Conservation (phyloP, 2,888 invertebrate genomes). For the Agrilus biguttatus region DNA sequence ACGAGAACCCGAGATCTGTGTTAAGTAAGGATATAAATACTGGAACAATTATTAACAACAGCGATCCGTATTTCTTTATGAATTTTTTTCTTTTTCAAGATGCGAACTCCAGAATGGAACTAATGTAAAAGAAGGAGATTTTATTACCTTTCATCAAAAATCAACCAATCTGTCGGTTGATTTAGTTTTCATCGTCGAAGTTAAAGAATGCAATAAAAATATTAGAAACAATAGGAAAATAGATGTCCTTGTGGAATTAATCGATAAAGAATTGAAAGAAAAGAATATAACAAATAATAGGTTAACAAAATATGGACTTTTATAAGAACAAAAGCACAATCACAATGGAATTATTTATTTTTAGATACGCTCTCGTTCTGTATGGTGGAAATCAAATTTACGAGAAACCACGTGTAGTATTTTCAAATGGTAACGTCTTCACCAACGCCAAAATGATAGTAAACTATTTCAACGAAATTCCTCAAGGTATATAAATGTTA, state of each 20-base stretch:
- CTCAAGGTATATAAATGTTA: constrained; percentile 37
- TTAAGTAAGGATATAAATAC: constrained; percentile 42
- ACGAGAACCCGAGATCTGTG: constrained; percentile 66
- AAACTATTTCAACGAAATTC: constrained; percentile 54
- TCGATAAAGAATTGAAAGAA: constrained; percentile 54
- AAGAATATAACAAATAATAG: constrained; percentile 50
- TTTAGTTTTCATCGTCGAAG: constrained; percentile 79
- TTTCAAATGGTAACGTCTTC: constrained; percentile 40
- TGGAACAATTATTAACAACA: background rate
- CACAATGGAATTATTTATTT: constrained; percentile 10
- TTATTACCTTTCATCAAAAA: constrained; percentile 45
- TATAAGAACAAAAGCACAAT: constrained; percentile 6
- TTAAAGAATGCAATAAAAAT: constrained; percentile 66
- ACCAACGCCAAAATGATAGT: constrained; percentile 43
- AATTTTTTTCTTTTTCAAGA: constrained; percentile 28
- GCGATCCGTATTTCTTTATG: too few species aligned
- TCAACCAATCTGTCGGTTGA: constrained; percentile 58
- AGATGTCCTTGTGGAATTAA: constrained; percentile 47
- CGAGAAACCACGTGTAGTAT: constrained; percentile 55
- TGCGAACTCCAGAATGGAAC: constrained; percentile 57
- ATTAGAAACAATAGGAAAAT: constrained; percentile 51
- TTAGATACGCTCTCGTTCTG: constrained; percentile 64
- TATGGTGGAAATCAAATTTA: constrained; percentile 61
- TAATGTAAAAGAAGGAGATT: constrained; percentile 59
- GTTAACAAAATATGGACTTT: constrained; percentile 19